A percentile compares a stretch with the other conserved stretches of the same genome.
Evolutionary conservation across 2,888 invertebrate genomes (phyloP).

Genomic region (Globia sparganii): DNA sequence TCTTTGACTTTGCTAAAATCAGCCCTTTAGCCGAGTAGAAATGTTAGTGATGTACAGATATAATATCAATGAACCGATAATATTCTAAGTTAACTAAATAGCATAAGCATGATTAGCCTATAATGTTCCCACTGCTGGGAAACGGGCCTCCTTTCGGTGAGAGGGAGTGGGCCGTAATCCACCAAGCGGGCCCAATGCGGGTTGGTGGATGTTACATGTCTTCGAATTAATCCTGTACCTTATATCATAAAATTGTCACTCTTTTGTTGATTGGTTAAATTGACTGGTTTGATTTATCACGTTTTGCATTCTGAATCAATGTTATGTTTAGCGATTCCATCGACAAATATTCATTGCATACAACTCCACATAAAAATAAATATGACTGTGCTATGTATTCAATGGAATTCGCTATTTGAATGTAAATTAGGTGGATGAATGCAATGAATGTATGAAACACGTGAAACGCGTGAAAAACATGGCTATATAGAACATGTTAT

Average conservation of each 20-base stretch:
- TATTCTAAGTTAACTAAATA: no score
- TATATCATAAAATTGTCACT: not conserved
- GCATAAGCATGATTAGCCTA: not conserved
- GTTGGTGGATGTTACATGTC: not conserved
- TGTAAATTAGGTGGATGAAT: slow-evolving; percentile 41
- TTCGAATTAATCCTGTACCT: not conserved
- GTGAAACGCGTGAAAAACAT: slow-evolving; percentile 24
- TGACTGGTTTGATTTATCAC: not conserved
- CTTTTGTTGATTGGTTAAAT: not conserved
- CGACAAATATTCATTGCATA: slow-evolving; percentile 14
- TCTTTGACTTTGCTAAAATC: not conserved
- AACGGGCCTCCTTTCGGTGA: not conserved
- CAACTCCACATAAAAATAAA: slow-evolving; percentile 26
- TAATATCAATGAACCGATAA: not conserved
- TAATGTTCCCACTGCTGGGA: not conserved
- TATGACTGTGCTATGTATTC: slow-evolving; percentile 24
- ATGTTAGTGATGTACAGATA: not conserved
- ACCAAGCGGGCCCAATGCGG: not conserved
- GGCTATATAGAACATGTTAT: slow-evolving; percentile 3
- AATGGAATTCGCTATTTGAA: slow-evolving; percentile 38
- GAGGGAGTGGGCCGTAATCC: not conserved
- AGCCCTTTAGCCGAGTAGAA: not conserved
- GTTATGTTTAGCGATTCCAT: not conserved
- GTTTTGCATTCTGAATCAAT: slow-evolving; percentile 16
- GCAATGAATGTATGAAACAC: slow-evolving; percentile 23